phyloP scores from a whole-genome alignment of 1,140 invertebrate genomes.

The Drosophila pachea region DNA sequence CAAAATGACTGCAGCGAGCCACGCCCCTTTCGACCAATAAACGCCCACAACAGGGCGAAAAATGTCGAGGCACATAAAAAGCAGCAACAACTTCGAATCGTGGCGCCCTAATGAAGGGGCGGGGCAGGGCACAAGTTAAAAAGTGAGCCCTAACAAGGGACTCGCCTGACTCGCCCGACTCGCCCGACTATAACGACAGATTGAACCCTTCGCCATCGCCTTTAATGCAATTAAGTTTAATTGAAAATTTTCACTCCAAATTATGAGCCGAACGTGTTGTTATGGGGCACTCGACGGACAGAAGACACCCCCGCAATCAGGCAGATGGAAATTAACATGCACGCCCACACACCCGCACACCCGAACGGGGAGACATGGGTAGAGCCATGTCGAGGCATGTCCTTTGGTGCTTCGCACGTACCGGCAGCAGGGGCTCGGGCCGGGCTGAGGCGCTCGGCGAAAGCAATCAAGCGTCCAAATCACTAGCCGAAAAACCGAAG shows the following conservation, averaged over 20 bases:
- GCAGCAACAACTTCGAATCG: constrained; percentile 46
- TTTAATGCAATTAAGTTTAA: constrained; percentile 78
- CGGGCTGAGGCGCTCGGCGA: constrained; percentile 28
- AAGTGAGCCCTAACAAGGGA: constrained; percentile 26
- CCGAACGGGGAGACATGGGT: background rate
- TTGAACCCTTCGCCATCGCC: constrained; percentile 77
- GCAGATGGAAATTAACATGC: constrained; percentile 74
- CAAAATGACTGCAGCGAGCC: constrained; percentile 36
- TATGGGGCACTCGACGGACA: constrained; percentile 33
- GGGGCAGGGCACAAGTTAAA: constrained; percentile 34
- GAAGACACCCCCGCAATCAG: constrained; percentile 61
- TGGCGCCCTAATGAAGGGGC: constrained; percentile 44
- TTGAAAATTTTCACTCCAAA: constrained; percentile 77
- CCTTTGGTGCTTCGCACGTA: constrained; percentile 68
- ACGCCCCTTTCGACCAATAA: constrained; percentile 8
- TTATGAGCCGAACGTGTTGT: constrained; percentile 73
- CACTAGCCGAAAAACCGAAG: constrained; percentile 69
- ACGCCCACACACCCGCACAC: constrained; percentile 34
- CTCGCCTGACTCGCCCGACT: constrained; percentile 26
- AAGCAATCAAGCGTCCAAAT: constrained; percentile 76
- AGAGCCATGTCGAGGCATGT: constrained; percentile 23
- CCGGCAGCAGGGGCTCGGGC: constrained; percentile 3
- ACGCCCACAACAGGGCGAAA: constrained; percentile 49
- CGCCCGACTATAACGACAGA: constrained; percentile 66
- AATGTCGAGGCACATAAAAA: constrained; percentile 61